These are phyloP conservation scores for Alauda arvensis DNA, from an alignment of 2,797 vertebrate species.

Conservation along the genomic window DNA sequence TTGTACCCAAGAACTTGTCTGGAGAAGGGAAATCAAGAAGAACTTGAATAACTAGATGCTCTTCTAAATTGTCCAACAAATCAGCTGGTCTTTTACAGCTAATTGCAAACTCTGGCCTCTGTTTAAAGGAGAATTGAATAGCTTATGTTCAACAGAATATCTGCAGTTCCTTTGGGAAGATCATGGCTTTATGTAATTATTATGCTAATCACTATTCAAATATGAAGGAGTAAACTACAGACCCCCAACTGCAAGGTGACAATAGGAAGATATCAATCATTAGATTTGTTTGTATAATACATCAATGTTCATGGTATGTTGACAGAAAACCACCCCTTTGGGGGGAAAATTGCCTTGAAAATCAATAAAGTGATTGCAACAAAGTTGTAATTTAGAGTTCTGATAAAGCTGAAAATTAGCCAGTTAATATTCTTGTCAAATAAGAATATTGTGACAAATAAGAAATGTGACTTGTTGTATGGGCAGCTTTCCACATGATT, in stretches of 20 bases:
- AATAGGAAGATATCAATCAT: not conserved
- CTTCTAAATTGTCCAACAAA: not conserved
- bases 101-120: not conserved
- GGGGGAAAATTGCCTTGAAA: not conserved
- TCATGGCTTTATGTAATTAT: not conserved
- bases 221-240: not conserved
- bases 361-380: slow-evolving; percentile 22
- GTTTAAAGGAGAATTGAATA: not conserved
- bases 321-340: not conserved
- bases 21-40: not conserved
- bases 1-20: not conserved
- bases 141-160: not conserved
- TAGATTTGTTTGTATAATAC: not conserved
- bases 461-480: not conserved
- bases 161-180: not conserved
- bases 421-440: slow-evolving; percentile 26
- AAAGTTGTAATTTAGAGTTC: slow-evolving; percentile 24
- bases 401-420: slow-evolving; percentile 22
- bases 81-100: not conserved
- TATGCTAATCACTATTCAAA: slow-evolving; percentile 27
- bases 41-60: not conserved
- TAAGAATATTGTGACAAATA: not conserved
- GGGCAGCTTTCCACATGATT: not conserved
- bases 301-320: not conserved
- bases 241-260: not conserved